These are phyloP conservation scores for Glareola pratincola DNA, from an alignment of 2,113 vertebrate species.

Conservation along the genomic window DNA sequence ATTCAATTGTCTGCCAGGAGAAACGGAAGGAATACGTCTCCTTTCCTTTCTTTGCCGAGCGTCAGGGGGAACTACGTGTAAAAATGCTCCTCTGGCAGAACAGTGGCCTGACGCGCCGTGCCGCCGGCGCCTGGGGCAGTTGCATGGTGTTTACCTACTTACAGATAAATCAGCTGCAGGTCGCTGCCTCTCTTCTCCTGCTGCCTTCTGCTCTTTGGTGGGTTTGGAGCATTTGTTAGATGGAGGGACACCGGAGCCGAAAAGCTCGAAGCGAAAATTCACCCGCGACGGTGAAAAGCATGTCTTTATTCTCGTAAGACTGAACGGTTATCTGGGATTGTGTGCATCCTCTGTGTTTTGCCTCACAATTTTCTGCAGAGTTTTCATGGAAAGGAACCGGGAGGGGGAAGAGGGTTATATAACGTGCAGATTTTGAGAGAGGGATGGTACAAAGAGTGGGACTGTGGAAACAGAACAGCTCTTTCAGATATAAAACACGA, in stretches of 20 bases:
- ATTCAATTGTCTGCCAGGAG: neutral
- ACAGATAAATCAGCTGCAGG: neutral
- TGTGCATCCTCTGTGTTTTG: neutral
- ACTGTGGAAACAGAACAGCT: neutral
- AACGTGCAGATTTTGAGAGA: neutral
- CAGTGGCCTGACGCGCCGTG: rapidly evolving
- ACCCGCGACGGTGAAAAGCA: neutral
- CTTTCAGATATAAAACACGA: neutral
- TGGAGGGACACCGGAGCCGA: neutral
- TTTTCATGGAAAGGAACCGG: neutral
- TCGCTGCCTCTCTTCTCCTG: neutral
- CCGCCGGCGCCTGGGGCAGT: neutral
- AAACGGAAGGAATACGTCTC: neutral
- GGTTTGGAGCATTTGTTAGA: neutral
- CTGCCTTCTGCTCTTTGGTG: neutral
- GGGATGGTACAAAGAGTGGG: neutral
- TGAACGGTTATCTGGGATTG: neutral
- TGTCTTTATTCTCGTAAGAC: neutral
- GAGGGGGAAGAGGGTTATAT: neutral
- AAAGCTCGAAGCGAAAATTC: neutral
- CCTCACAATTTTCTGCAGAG: neutral
- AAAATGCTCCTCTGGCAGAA: neutral
- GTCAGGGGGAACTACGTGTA: neutral
- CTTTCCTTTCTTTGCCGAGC: neutral
- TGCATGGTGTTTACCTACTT: neutral